Conservation (phyloP, 2,888 invertebrate genomes). For the Erebia aethiops region DNA sequence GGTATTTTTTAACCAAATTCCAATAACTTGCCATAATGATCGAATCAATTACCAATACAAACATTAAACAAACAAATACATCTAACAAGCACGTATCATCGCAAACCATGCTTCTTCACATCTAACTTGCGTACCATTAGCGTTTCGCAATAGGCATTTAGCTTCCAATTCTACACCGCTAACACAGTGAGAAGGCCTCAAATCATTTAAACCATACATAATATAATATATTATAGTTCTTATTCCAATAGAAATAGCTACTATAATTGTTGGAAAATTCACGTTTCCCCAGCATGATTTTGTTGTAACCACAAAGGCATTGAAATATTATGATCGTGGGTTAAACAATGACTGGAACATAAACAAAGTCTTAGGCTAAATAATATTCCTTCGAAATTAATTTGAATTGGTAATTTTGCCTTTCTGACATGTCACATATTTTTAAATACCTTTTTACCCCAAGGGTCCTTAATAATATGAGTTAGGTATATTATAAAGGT, state of each 20-base stretch:
- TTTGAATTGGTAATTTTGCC: not conserved
- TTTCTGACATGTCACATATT: not conserved
- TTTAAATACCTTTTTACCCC: not conserved
- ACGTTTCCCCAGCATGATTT: not conserved
- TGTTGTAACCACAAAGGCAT: conserved; percentile 10
- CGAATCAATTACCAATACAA: conserved; percentile 18
- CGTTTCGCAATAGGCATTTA: conserved; percentile 42
- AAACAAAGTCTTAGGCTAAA: not conserved
- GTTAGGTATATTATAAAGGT: too few relatives aligned
- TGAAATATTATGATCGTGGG: conserved; percentile 6
- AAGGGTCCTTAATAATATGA: too few relatives aligned
- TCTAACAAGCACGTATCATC: conserved; percentile 27
- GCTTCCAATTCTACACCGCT: conserved; percentile 31
- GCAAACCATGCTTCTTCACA: conserved; percentile 29
- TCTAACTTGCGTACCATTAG: conserved; percentile 24
- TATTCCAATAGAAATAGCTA: conserved; percentile 1
- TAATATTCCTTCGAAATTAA: not conserved
- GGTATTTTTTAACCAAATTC: conserved; percentile 6
- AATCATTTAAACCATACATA: not conserved
- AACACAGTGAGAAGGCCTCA: conserved; percentile 1
- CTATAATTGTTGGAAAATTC: not conserved
- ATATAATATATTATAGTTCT: not conserved
- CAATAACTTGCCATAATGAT: conserved; percentile 20
- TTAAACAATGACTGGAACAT: not conserved
- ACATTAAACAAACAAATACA: conserved; percentile 27